Conservation (phyloP, 1,140 invertebrate species). For the Caerostris extrusa region DNA sequence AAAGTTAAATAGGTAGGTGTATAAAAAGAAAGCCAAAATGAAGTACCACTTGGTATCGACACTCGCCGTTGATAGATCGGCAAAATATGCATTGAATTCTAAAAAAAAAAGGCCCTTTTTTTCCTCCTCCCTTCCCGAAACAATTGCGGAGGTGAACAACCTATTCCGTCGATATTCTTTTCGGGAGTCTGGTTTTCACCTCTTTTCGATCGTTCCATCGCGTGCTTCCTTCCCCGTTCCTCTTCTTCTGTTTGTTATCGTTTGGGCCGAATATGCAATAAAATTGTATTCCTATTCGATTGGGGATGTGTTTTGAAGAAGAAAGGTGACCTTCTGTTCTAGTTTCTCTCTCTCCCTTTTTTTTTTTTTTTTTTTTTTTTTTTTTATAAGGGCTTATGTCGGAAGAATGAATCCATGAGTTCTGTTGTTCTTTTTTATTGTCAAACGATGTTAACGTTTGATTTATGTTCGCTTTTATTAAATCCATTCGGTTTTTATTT, state of each 20-base stretch:
- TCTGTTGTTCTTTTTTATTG: background rate
- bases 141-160: conserved; percentile 19
- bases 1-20: background rate
- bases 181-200: conserved; percentile 21
- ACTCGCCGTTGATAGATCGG: background rate
- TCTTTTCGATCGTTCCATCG: conserved; percentile 9
- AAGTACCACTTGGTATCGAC: background rate
- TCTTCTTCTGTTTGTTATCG: conserved; percentile 25
- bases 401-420: conserved; percentile 11
- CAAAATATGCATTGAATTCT: background rate
- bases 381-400: background rate
- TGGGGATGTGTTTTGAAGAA: background rate
- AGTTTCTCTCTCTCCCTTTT: background rate
- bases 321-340: conserved; percentile 20
- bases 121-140: background rate
- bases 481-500: background rate
- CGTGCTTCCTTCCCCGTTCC: conserved; percentile 1
- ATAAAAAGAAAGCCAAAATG: background rate
- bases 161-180: conserved; percentile 33
- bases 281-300: conserved; percentile 40
- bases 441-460: background rate
- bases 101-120: background rate
- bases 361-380: too few relatives aligned
- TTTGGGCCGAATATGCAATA: conserved; percentile 23
- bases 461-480: conserved; percentile 15